Conservation (phyloP, 2,888 invertebrate species). For the Geophilus truncorum region DNA sequence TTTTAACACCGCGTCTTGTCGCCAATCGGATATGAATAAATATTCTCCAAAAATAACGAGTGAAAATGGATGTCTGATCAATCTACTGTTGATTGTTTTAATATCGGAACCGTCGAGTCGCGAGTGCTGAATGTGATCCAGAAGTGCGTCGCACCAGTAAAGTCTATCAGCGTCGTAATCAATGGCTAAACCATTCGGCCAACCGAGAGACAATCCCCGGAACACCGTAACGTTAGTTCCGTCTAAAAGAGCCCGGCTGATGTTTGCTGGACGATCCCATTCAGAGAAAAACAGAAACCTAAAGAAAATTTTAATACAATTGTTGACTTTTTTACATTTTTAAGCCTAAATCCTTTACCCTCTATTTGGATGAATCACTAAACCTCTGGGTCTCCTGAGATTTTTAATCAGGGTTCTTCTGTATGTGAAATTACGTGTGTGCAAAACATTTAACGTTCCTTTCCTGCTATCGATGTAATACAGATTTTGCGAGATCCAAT, state of each 20-base stretch:
- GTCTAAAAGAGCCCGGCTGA: slow-evolving; percentile 85
- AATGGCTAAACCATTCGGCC: slow-evolving; percentile 95
- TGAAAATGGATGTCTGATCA: slow-evolving; percentile 85
- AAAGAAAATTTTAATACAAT: slow-evolving; percentile 1
- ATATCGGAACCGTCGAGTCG: slow-evolving; percentile 86
- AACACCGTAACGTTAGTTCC: slow-evolving; percentile 82
- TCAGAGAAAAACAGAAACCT: slow-evolving; percentile 87
- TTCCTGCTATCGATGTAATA: slow-evolving; percentile 93
- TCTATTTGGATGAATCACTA: slow-evolving; percentile 93
- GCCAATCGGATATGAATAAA: slow-evolving; percentile 97
- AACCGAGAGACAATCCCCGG: slow-evolving; percentile 83
- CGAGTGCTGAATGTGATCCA: slow-evolving; percentile 94
- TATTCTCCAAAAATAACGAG: slow-evolving; percentile 79
- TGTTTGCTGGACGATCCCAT: slow-evolving; percentile 94
- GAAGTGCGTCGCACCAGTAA: slow-evolving; percentile 95
- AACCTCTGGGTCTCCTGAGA: slow-evolving; percentile 86
- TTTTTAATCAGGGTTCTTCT: slow-evolving; percentile 77
- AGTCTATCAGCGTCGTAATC: slow-evolving; percentile 81
- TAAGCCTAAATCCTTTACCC: slow-evolving; percentile 53
- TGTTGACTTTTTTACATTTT: background rate
- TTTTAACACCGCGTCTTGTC: slow-evolving; percentile 86
- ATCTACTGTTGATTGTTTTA: slow-evolving; percentile 75
- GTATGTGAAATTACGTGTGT: slow-evolving; percentile 77
- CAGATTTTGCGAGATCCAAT: slow-evolving; percentile 92
- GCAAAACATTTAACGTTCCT: slow-evolving; percentile 87